These are phyloP conservation scores for Belgica antarctica DNA, from an alignment of 2,888 invertebrate species.

Conservation along the genomic window DNA sequence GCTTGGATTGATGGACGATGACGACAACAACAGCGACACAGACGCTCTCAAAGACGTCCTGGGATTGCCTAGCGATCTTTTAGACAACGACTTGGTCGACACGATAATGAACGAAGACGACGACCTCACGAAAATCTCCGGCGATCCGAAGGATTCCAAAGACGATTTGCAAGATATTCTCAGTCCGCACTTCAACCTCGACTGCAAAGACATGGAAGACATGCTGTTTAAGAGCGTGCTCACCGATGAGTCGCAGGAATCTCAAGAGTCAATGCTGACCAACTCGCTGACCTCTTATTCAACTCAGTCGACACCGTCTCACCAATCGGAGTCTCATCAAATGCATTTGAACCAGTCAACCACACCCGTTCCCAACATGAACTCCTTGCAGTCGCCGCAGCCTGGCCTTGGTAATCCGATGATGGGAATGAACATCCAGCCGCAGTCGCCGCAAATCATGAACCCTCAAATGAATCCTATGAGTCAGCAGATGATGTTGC, in stretches of 20 bases:
- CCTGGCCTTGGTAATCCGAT: background rate
- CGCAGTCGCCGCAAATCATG: slow-evolving; percentile 38
- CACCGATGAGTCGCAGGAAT: slow-evolving; percentile 76
- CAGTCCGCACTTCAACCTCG: slow-evolving; percentile 69
- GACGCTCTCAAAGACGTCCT: slow-evolving; percentile 67
- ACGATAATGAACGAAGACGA: slow-evolving; percentile 66
- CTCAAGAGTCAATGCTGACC: slow-evolving; percentile 65
- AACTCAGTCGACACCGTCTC: slow-evolving; percentile 33
- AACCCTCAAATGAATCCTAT: slow-evolving; percentile 32
- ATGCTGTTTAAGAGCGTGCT: slow-evolving; percentile 87
- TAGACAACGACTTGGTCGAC: slow-evolving; percentile 66
- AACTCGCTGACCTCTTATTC: slow-evolving; percentile 31
- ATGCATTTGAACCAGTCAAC: slow-evolving; percentile 36
- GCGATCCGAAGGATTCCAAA: slow-evolving; percentile 54
- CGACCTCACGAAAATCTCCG: slow-evolving; percentile 48
- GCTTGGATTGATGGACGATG: slow-evolving; percentile 49
- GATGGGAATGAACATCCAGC: background rate
- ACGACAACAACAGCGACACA: slow-evolving; percentile 57
- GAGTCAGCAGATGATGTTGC: slow-evolving; percentile 31
- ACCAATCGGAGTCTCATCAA: slow-evolving; percentile 33
- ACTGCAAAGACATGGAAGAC: slow-evolving; percentile 72
- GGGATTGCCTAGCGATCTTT: slow-evolving; percentile 62
- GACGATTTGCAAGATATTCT: slow-evolving; percentile 69
- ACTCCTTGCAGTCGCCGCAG: slow-evolving; percentile 37
- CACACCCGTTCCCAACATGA: slow-evolving; percentile 27